Percentiles rank a stretch among this genome's conserved stretches.
phyloP scores from a whole-genome alignment of 2,888 invertebrate genomes.

The Oxystoma pomonae region DNA sequence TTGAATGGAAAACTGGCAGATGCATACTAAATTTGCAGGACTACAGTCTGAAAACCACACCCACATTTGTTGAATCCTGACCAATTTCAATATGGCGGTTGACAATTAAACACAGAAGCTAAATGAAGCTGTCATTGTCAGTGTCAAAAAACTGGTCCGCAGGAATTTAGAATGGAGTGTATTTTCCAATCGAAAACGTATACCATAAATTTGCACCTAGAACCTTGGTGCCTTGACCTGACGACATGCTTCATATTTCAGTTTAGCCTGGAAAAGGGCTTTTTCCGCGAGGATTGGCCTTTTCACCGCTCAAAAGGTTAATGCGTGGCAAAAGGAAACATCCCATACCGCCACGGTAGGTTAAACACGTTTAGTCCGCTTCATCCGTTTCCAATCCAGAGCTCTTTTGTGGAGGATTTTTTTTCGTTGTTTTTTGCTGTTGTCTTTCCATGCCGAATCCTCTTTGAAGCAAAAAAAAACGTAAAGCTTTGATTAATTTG shows the following conservation, averaged over 20 bases:
- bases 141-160: no score
- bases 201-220: no score
- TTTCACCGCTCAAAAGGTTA: conserved; percentile 45
- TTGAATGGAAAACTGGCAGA: no score
- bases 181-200: no score
- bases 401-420: neutral
- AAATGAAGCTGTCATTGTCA: no score
- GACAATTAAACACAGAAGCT: no score
- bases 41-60: no score
- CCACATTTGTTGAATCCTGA: no score
- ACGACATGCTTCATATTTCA: conserved; percentile 45
- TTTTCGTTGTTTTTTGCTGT: neutral
- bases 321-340: conserved; percentile 47
- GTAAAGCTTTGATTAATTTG: neutral
- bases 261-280: conserved; percentile 41
- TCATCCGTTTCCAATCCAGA: conserved; percentile 31
- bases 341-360: conserved; percentile 43
- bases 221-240: no score
- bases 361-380: conserved; percentile 37
- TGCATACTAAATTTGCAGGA: no score
- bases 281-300: conserved; percentile 44
- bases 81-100: no score
- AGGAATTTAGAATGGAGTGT: no score
- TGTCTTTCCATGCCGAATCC: neutral
- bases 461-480: neutral